Evolutionary conservation across 1,140 invertebrate species (phyloP).

Genomic region (Dolichoris vasculosae): DNA sequence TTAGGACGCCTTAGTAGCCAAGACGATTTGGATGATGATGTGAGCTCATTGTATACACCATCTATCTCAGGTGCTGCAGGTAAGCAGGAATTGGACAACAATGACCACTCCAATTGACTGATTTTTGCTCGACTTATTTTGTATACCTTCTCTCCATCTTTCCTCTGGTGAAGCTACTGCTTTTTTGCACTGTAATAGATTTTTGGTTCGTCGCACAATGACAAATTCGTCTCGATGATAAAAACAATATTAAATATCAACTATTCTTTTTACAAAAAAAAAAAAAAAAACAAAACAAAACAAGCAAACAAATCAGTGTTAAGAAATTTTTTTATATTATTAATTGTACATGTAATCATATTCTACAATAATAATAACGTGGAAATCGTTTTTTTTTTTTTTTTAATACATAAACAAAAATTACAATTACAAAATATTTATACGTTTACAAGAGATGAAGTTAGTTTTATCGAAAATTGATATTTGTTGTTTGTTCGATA

Average conservation of each 20-base stretch:
- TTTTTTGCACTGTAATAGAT: conserved; percentile 63
- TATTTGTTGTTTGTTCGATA: neutral
- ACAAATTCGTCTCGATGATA: conserved; percentile 29
- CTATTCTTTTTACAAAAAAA: neutral
- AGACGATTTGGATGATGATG: conserved; percentile 89
- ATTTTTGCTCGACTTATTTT: conserved; percentile 64
- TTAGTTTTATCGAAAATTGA: conserved; percentile 8
- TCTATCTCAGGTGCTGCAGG: conserved; percentile 75
- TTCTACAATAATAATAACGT: neutral
- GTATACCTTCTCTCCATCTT: conserved; percentile 59
- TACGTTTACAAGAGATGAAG: neutral
- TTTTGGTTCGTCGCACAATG: conserved; percentile 57
- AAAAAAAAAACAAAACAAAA: too few relatives aligned
- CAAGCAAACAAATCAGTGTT: neutral
- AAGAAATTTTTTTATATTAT: conserved; percentile 31
- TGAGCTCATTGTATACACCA: conserved; percentile 79
- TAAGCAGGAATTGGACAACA: conserved; percentile 76
- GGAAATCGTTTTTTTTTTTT: conserved; percentile 5
- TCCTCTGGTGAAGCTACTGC: conserved; percentile 59
- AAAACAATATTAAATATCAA: conserved; percentile 15
- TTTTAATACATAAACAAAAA: neutral
- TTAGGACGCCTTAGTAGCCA: conserved; percentile 88
- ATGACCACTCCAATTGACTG: conserved; percentile 70
- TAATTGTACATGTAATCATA: conserved; percentile 11
- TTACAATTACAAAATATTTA: conserved; percentile 1